These are phyloP conservation scores for Dryobates pubescens DNA, from an alignment of 2,797 vertebrate genomes.

Conservation along the genomic window DNA sequence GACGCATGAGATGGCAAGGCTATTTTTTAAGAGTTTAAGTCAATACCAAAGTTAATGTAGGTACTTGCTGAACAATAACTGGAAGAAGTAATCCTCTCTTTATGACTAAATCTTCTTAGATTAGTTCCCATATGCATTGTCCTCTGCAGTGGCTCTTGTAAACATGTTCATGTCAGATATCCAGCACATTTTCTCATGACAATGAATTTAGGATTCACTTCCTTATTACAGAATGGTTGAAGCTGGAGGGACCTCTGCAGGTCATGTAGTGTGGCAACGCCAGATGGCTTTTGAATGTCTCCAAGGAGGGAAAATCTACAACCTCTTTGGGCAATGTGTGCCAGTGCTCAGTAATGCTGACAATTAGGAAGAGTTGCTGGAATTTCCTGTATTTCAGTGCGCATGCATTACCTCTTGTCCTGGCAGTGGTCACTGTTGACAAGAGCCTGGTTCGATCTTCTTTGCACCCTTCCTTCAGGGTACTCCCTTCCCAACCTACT, in stretches of 20 bases:
- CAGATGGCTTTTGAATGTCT: not conserved
- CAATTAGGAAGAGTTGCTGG: not conserved
- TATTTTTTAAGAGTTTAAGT: not conserved
- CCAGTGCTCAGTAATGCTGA: not conserved
- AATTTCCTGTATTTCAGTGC: not conserved
- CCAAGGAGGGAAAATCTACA: not conserved
- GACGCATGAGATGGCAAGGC: not conserved
- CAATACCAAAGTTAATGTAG: not conserved
- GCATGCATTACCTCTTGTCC: not conserved
- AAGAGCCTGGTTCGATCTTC: not conserved
- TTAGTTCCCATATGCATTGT: not conserved
- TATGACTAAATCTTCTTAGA: not conserved
- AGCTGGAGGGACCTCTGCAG: not conserved
- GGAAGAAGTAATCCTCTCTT: not conserved
- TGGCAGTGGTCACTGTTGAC: not conserved
- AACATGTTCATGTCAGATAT: not conserved
- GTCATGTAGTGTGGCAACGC: not conserved
- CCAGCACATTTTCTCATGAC: not conserved
- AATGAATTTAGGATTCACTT: not conserved
- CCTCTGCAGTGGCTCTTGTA: not conserved
- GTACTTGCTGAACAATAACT: not conserved
- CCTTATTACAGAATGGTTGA: not conserved
- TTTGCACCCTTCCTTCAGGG: not conserved
- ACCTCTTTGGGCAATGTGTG: not conserved
- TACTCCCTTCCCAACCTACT: fast-evolving